Evolutionary conservation across 2,113 vertebrate genomes (phyloP), one percentile per base, ranked within the genome.

Genomic region (Eptesicus fuscus): DNA sequence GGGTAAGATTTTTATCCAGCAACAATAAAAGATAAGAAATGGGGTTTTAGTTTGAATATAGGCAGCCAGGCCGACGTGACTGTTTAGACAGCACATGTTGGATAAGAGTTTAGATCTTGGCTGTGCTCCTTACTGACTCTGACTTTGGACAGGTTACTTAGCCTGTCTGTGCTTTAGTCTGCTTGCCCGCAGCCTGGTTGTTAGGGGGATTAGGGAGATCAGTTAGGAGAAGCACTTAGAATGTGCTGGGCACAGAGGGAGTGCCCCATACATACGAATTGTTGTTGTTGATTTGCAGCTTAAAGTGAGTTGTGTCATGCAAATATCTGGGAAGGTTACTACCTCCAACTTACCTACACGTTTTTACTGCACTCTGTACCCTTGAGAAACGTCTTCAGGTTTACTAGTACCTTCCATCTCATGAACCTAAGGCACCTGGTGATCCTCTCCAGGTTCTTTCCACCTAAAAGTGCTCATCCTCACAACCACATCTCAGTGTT

Each of bases 1-100:
- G 65, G 69, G 35, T 22, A 53, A 95, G 73, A n/a, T 76, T 95
- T 92, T 30, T 73, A 76, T 44, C 22, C 7, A 82, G 53, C 22
- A 56, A 47, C 53, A 69, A 3, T 0, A 12, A 17, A 17, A 37
- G 22, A n/a, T 10, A 37, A 59, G 70, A 40, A 47, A 11, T 32
- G 9, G 4, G 18, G 49, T 13, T 85, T 69, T 61, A 18, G 37
- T 40, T 67, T 76, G 78, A 69, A 16, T 63, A 35, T 32, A 32
- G 53, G 23, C 35, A 79, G 51, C 76, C 35, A 42, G 17, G n/a
- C 51, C 35, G n/a, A 4, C 17, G 14, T 63, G 82, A 67, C 51
- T 69, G 47, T 20, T 70, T 5, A 40, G 13, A 47, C 18, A 16
- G 20, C 23, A 4, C 1, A 0, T 32, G 44, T 25, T 17, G 32